Percentiles rank a stretch among this genome's conserved stretches.
Evolutionary conservation across 2,113 vertebrate species (phyloP).

Genomic region (Erythrolamprus reginae): DNA sequence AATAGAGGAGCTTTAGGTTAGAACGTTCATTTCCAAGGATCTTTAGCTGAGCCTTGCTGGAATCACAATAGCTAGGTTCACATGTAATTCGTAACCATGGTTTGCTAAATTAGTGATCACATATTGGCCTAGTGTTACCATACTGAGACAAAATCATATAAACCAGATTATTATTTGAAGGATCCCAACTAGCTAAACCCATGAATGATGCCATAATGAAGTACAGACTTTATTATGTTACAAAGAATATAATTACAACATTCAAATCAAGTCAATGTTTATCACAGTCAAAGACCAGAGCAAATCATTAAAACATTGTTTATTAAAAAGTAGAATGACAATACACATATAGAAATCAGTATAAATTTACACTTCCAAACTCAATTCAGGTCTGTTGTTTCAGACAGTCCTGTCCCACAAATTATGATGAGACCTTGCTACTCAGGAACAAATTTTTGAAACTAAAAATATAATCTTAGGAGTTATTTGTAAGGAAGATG

Average conservation of each 20-base stretch:
- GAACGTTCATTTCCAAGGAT: not conserved
- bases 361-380: not conserved
- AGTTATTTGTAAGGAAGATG: not conserved
- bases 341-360: not conserved
- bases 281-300: not conserved
- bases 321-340: not conserved
- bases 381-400: not conserved
- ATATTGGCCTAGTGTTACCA: not conserved
- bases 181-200: not conserved
- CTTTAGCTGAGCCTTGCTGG: not conserved
- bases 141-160: not conserved
- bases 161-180: not conserved
- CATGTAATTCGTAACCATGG: not conserved
- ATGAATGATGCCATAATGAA: not conserved
- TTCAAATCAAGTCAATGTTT: not conserved
- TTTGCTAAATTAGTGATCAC: not conserved
- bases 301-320: not conserved
- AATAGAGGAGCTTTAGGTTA: not conserved
- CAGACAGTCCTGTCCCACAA: not conserved
- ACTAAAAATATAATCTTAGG: not conserved
- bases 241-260: not conserved
- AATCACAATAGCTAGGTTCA: not conserved
- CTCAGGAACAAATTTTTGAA: not conserved
- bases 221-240: not conserved
- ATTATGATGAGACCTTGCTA: not conserved